Conservation (phyloP, 2,888 invertebrate genomes). For the Hedya salicella region DNA sequence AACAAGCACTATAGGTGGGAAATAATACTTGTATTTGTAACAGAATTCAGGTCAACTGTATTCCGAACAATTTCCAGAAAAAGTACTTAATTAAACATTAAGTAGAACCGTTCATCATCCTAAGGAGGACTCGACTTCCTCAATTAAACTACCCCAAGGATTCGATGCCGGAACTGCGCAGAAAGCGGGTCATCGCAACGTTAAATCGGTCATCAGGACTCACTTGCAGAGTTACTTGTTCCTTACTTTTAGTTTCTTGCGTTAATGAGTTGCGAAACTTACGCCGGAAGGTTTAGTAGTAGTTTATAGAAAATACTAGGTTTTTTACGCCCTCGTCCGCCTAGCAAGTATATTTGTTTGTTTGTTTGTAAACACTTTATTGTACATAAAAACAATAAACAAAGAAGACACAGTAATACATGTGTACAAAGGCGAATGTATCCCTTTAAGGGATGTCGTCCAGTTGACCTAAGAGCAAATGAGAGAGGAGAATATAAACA, state of each 20-base stretch:
- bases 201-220: conserved; percentile 2
- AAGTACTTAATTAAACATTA: conserved; percentile 7
- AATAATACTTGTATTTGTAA: too few relatives aligned
- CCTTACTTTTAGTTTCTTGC: neutral
- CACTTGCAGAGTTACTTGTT: conserved; percentile 5
- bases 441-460: too few relatives aligned
- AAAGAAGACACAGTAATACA: too few relatives aligned
- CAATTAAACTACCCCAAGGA: conserved; percentile 16
- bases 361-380: too few relatives aligned
- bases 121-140: neutral
- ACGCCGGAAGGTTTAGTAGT: neutral
- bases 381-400: too few relatives aligned
- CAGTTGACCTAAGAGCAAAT: too few relatives aligned
- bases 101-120: conserved; percentile 2
- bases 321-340: too few relatives aligned
- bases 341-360: too few relatives aligned
- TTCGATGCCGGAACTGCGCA: conserved; percentile 10
- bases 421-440: too few relatives aligned
- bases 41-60: neutral
- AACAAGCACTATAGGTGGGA: too few relatives aligned
- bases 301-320: neutral
- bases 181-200: conserved; percentile 10
- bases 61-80: neutral
- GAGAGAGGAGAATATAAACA: too few relatives aligned
- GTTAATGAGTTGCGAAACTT: conserved; percentile 4